Conservation (phyloP, 2,888 invertebrate genomes). For the Linnaemya vulpina region DNA sequence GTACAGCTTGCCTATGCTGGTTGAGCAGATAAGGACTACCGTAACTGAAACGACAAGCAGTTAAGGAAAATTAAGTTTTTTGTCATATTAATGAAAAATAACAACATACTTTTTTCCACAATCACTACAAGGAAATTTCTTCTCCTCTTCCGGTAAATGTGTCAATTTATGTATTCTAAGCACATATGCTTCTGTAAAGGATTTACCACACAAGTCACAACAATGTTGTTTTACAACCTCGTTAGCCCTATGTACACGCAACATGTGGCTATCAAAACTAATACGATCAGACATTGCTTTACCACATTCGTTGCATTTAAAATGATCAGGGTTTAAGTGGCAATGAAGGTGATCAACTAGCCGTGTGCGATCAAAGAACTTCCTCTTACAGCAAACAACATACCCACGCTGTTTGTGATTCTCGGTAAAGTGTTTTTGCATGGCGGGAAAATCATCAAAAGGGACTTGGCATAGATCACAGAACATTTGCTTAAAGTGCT, state of each 20-base stretch:
- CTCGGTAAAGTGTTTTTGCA: conserved; percentile 62
- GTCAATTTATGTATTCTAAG: conserved; percentile 80
- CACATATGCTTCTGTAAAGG: conserved; percentile 77
- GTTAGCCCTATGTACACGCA: conserved; percentile 77
- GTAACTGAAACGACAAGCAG: conserved; percentile 44
- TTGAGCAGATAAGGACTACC: conserved; percentile 40
- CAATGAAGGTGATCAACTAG: conserved; percentile 81
- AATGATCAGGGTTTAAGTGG: conserved; percentile 81
- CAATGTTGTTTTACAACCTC: conserved; percentile 76
- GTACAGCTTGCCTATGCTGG: conserved; percentile 54
- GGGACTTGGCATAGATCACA: conserved; percentile 51
- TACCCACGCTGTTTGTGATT: conserved; percentile 77
- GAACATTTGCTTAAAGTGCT: conserved; percentile 49
- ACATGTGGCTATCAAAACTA: conserved; percentile 74
- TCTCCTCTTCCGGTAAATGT: conserved; percentile 81
- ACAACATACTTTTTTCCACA: conserved; percentile 79
- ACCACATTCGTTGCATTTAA: conserved; percentile 79
- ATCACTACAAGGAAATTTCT: conserved; percentile 79
- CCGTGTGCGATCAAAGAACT: conserved; percentile 80
- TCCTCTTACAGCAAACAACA: conserved; percentile 81
- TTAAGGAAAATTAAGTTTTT: not conserved
- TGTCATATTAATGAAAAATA: not conserved
- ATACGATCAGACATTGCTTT: conserved; percentile 78
- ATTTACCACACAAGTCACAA: conserved; percentile 75
- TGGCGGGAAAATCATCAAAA: conserved; percentile 49